phyloP scores from a whole-genome alignment of 2,888 invertebrate genomes.

The Drosophila yooni region DNA sequence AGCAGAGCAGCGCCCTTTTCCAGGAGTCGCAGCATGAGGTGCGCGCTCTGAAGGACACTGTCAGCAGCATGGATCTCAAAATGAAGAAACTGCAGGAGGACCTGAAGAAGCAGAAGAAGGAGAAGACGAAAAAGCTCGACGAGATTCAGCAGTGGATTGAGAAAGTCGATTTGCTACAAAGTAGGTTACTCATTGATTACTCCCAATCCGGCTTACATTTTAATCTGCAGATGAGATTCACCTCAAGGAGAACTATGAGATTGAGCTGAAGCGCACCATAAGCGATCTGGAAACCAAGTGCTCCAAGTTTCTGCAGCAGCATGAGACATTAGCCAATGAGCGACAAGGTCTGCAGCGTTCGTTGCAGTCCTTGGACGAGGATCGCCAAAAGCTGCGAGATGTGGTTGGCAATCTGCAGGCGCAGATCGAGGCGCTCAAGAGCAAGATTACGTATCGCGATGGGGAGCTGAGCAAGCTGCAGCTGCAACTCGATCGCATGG shows the following conservation, averaged over 20 bases:
- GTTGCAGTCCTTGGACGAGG: conserved; percentile 88
- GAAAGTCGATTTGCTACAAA: conserved; percentile 81
- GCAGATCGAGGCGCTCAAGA: conserved; percentile 85
- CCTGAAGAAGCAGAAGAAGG: conserved; percentile 75
- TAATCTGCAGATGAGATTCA: conserved; percentile 79
- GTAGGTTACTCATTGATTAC: conserved; percentile 52
- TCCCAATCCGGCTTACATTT: too few relatives aligned
- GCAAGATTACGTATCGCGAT: conserved; percentile 89
- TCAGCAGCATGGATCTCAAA: conserved; percentile 73
- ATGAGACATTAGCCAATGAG: conserved; percentile 91
- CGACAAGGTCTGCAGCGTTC: conserved; percentile 91
- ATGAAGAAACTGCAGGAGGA: conserved; percentile 80
- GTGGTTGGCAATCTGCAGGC: conserved; percentile 88
- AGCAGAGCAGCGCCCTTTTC: conserved; percentile 68
- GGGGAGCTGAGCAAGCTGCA: conserved; percentile 90
- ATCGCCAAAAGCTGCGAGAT: conserved; percentile 89
- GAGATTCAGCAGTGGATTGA: conserved; percentile 83
- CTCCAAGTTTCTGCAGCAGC: conserved; percentile 87
- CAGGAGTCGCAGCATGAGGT: conserved; percentile 83
- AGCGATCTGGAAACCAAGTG: conserved; percentile 81
- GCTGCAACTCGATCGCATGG: conserved; percentile 87
- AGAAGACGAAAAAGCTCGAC: conserved; percentile 82
- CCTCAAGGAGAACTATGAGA: conserved; percentile 82
- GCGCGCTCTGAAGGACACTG: conserved; percentile 80
- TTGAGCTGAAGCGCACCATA: conserved; percentile 83